phyloP scores from a whole-genome alignment of 2,888 invertebrate species.

The Proisotoma minuta region DNA sequence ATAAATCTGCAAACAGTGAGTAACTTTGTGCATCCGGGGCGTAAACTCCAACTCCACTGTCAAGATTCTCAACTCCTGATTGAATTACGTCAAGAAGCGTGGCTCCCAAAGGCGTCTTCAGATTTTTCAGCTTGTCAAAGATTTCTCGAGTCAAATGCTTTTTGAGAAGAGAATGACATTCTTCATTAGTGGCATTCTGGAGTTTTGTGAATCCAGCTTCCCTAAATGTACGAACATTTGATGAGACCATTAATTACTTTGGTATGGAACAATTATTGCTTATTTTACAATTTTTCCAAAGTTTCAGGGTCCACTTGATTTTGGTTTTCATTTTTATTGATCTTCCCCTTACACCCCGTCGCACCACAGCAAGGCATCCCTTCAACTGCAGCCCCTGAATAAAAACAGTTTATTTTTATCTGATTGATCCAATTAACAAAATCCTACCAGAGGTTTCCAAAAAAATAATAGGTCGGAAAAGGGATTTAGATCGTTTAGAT shows the following conservation, averaged over 20 bases:
- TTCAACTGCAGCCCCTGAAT: too few species aligned
- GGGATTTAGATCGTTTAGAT: too few species aligned
- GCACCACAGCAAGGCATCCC: constrained; percentile 14
- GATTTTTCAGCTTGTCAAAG: constrained; percentile 84
- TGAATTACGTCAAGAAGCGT: constrained; percentile 90
- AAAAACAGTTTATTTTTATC: too few species aligned
- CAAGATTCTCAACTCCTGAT: constrained; percentile 92
- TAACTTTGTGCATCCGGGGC: constrained; percentile 96
- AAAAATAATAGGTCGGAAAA: too few species aligned
- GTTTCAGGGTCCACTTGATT: constrained; percentile 19
- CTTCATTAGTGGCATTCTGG: constrained; percentile 63
- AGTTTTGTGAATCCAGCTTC: constrained; percentile 86
- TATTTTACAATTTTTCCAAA: constrained; percentile 14
- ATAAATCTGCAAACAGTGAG: constrained; percentile 83
- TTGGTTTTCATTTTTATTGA: too few species aligned
- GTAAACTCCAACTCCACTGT: constrained; percentile 95
- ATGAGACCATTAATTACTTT: background rate
- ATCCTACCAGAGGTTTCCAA: too few species aligned
- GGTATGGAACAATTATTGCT: background rate
- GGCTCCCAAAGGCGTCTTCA: constrained; percentile 84
- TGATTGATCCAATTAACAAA: too few species aligned
- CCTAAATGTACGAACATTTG: constrained; percentile 36
- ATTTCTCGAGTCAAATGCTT: constrained; percentile 88
- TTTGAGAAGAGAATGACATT: constrained; percentile 90
- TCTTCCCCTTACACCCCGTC: background rate